Evolutionary conservation across 2,113 vertebrate genomes (phyloP), one percentile per base, ranked within the genome.

Genomic region (Lucifuga dentata): DNA sequence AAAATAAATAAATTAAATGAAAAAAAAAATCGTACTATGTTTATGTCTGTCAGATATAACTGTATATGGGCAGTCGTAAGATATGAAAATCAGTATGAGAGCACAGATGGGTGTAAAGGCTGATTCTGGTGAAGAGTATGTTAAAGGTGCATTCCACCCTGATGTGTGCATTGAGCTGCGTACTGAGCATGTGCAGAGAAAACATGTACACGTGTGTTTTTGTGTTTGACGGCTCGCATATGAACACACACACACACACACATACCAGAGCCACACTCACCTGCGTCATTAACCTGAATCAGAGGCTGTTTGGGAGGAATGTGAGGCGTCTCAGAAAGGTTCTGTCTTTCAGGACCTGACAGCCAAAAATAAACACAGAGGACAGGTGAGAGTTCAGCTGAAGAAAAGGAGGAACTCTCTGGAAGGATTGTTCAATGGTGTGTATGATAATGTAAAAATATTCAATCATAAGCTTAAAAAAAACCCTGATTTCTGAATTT

Each of bases 181-280:
- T 48, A 65, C 40, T 60, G 68, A 63, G 50, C 45, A 49, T n/a
- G n/a, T n/a, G n/a, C n/a, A n/a, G n/a, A n/a, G n/a, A 57, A 19
- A 6, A 26, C 15, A 16, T 53, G 12, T 12, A 29, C 11, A 21
- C 19, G 38, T 39, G n/a, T 65, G 26, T 29, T 29, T 35, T 44
- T 75, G 45, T 33, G 13, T 60, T 15, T 66, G 39, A 62, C 5
- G 29, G 41, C 24, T 48, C 33, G 51, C 5, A 45, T 44, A 36
- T 57, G 9, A 20, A 59, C 48, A 20, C 52, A 20, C 33, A 70
- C 41, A 59, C 36, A 57, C 17, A 49, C 49, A 59, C 70, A 66
- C 60, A 81, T 55, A 70, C 49, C 73, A 46, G 11, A 59, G 39
- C 19, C 11, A 60, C 15, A n/a, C 73, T 69, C 58, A 82, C 78